phyloP scores from a whole-genome alignment of 2,888 invertebrate species.

The Dexiosoma caninum region DNA sequence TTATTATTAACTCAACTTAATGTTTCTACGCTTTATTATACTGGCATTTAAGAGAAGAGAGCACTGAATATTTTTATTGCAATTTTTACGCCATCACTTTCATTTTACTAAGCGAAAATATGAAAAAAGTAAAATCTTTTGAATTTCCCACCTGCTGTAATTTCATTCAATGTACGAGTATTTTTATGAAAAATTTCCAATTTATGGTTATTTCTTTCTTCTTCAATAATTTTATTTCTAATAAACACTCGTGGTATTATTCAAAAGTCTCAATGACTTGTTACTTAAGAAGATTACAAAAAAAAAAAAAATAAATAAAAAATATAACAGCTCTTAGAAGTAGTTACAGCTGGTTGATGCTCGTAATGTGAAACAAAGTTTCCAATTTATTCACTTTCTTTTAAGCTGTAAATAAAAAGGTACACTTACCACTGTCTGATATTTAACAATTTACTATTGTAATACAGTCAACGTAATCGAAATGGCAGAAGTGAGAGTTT shows the following conservation, averaged over 20 bases:
- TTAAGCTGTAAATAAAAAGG: background rate
- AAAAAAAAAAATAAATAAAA: no score
- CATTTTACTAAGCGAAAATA: no score
- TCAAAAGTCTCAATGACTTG: slow-evolving; percentile 9
- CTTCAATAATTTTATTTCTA: no score
- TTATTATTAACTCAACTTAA: slow-evolving; percentile 59
- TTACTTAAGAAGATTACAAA: slow-evolving; percentile 21
- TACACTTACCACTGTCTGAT: background rate
- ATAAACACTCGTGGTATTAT: slow-evolving; percentile 19
- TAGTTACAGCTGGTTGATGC: background rate
- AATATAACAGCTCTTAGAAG: background rate
- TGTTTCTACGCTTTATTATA: background rate
- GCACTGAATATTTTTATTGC: background rate
- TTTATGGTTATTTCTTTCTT: background rate
- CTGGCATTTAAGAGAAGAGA: background rate
- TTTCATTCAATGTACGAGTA: background rate
- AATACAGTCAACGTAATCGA: no score
- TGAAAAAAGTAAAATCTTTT: slow-evolving; percentile 5
- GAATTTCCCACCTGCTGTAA: background rate
- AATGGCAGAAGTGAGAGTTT: no score
- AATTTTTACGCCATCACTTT: no score
- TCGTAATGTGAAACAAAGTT: background rate
- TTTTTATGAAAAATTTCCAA: background rate
- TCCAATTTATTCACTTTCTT: background rate
- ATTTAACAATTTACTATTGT: background rate